Base-by-base conservation (phyloP, 2,888 invertebrate species). In the Tetheella fluctuosa region DNA sequence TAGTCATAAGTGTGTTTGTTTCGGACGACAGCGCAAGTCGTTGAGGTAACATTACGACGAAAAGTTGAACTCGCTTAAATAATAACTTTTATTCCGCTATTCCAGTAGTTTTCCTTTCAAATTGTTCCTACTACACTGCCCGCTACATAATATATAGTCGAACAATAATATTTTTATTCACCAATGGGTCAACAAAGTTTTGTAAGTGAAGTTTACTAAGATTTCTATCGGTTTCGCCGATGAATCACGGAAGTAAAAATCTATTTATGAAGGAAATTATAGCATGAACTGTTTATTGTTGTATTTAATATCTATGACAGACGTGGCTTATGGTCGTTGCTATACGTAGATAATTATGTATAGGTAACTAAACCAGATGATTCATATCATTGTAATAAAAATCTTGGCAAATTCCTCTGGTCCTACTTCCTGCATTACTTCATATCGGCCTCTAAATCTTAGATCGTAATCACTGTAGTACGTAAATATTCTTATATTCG, bases 1-100 rank as follows among this genome's bases (percentile, higher is more conserved):
- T 48, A 48, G 48, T 48, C 48, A 48, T 48, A 48, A 10, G 20
- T 48, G 48, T 48, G 48, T 48, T 48, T 48, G 48, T 48, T 48
- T 48, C 48, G 48, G 48, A 7, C 17, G 48, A 48, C 48, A 20
- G 48, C 48, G 48, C 48, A 48, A 20, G 17, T 20, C 48, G 48
- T 48, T 48, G 48, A 48, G 48, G 17, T 48, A 17, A 48, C 20
- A 48, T 48, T 48, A 48, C 20, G 48, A 48, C 48, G 48, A 48
- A 20, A 7, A 48, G 20, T 48, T 48, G 2, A 20, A 20, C 20
- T 48, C 10, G 1, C 39, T 39, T n/a, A 10, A 20, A 20, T 20
- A 48, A 48, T 20, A 20, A 20, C 10, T 48, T 48, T 20, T 48
- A 48, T 48, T 10, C 48, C 48, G 48, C 20, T 48, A 48, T 20